Evolutionary conservation across 2,113 vertebrate genomes (phyloP).

Genomic region (Trichomycterus rosablanca): DNA sequence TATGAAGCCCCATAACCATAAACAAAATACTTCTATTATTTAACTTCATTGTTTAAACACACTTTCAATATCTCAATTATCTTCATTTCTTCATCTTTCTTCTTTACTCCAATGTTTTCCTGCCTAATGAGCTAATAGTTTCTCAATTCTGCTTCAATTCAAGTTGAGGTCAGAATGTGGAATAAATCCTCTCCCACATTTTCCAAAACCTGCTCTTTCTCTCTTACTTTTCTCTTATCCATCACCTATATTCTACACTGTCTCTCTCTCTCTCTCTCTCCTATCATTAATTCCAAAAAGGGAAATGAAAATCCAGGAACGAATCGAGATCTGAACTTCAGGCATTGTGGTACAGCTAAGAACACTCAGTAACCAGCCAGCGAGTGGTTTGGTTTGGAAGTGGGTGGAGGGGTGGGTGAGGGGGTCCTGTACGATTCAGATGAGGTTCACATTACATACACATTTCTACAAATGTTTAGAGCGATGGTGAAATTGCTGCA

Average conservation of each 20-base stretch:
- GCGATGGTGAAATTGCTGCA: constrained; percentile 41
- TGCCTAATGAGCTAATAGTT: constrained; percentile 65
- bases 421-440: constrained; percentile 14
- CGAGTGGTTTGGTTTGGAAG: constrained; percentile 44
- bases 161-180: constrained; percentile 76
- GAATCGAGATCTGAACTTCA: constrained; percentile 63
- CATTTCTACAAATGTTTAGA: constrained; percentile 61
- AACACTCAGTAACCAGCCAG: constrained; percentile 58
- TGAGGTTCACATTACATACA: constrained; percentile 46
- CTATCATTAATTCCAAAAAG: constrained; percentile 92
- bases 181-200: constrained; percentile 84
- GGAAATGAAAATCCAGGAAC: constrained; percentile 84
- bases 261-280: constrained; percentile 30
- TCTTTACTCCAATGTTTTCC: constrained; percentile 57
- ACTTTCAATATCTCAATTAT: not conserved
- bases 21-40: constrained; percentile 19
- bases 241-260: constrained; percentile 49
- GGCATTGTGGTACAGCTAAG: constrained; percentile 77
- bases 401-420: not conserved
- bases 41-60: constrained; percentile 18
- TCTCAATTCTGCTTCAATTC: constrained; percentile 71
- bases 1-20: constrained; percentile 1
- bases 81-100: constrained; percentile 14
- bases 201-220: constrained; percentile 65
- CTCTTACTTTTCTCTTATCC: constrained; percentile 26